Base-by-base conservation (phyloP, 1,140 invertebrate genomes). In the Drosophila teissieri region DNA sequence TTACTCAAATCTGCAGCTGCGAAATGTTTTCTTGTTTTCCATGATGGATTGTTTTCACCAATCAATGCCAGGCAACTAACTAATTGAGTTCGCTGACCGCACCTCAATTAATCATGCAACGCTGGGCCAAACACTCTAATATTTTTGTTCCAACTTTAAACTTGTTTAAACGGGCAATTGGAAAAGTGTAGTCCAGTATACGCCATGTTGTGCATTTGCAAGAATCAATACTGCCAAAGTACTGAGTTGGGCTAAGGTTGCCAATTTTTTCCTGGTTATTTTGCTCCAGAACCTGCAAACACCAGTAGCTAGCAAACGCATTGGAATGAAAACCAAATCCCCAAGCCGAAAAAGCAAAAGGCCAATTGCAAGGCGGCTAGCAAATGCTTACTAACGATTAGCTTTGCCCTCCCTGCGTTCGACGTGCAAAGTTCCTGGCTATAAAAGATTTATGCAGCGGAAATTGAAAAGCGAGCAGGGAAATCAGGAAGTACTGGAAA, bases 371-470 rank as follows among this genome's bases (percentile, higher is more conserved):
- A 17, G 49, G 24, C 39, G 39, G 22, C 46, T 19, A 56, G 51
- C 49, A 65, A 78, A 78, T 69, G 61, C 78, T 73, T 65, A 86
- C 58, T 88, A 70, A 79, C 82, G 82, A 86, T 86, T 82, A 88
- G 74, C 54, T 74, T 75, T 57, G 68, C 60, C 46, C 58, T 70
- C 58, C 44, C 77, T 82, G 80, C 44, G 24, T 63, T 70, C 22
- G 22, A 40, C 34, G 31, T 56, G 60, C 73, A 56, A 80, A 75
- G 79, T 82, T 78, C 63, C 74, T 58, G 27, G 15, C 78, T 63
- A 82, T 83, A 79, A 75, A 72, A 86, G 69, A 86, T 88, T 82
- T 88, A 88, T 86, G 82, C 82, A 83, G 54, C 80, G 80, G 80
- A 83, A 83, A 83, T 83, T 84, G 72, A 79, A 82, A 75, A 78